These are phyloP conservation scores for Thereva unica DNA, from an alignment of 2,888 invertebrate genomes.

Conservation along the genomic window DNA sequence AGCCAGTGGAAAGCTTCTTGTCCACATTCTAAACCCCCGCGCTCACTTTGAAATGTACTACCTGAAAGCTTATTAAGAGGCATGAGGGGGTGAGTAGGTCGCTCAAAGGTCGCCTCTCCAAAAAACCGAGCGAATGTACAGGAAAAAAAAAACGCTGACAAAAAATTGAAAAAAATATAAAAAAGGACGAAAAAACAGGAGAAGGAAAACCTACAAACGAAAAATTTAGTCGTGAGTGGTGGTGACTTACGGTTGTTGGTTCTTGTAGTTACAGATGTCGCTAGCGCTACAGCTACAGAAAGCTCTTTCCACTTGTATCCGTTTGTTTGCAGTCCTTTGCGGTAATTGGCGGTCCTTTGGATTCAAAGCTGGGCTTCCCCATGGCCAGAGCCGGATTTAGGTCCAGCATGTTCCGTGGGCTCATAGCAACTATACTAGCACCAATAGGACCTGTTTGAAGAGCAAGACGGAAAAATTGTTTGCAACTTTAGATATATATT, in stretches of 20 bases:
- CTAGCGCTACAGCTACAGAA: constrained; percentile 31
- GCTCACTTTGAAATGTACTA: too few relatives aligned
- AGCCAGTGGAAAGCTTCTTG: neutral
- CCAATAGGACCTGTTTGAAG: constrained; percentile 55
- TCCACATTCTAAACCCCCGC: too few relatives aligned
- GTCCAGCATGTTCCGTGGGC: constrained; percentile 57
- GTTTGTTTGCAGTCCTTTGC: constrained; percentile 41
- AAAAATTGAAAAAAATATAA: neutral
- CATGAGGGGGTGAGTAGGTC: too few relatives aligned
- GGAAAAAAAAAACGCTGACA: neutral
- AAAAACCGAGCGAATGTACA: too few relatives aligned
- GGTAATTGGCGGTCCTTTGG: constrained; percentile 46
- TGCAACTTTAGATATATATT: neutral
- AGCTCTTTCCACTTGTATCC: constrained; percentile 40
- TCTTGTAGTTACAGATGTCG: constrained; percentile 11
- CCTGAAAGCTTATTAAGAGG: too few relatives aligned
- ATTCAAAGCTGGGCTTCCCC: constrained; percentile 57
- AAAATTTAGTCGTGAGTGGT: constrained; percentile 14
- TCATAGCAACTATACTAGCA: constrained; percentile 59
- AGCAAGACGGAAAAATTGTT: neutral
- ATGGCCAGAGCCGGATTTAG: constrained; percentile 58
- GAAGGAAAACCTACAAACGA: neutral
- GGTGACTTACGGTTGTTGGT: constrained; percentile 28
- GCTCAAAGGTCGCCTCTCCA: too few relatives aligned
- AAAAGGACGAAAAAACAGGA: constrained; percentile 9